Conservation (phyloP, 2,888 invertebrate genomes). For the Cheilosia scutellata region DNA sequence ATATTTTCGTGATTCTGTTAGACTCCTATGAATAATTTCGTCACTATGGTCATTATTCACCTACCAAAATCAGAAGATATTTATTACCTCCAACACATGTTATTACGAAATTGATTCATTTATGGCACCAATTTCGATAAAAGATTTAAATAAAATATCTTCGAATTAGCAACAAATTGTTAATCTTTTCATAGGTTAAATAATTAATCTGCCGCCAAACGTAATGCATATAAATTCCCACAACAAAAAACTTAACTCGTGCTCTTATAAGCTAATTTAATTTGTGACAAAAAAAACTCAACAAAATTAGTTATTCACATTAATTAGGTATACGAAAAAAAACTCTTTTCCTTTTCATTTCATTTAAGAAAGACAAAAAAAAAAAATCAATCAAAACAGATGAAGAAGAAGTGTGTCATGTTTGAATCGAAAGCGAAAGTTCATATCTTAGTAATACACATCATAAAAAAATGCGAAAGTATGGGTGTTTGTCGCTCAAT, state of each 20-base stretch:
- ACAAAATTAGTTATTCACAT: constrained; percentile 22
- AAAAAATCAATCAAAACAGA: constrained; percentile 22
- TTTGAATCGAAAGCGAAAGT: constrained; percentile 70
- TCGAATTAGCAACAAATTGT: constrained; percentile 12
- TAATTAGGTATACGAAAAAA: constrained; percentile 7
- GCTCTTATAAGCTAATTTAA: not conserved
- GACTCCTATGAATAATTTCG: too few species aligned
- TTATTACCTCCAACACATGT: not conserved
- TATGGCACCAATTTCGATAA: constrained; percentile 23
- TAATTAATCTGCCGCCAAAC: constrained; percentile 20
- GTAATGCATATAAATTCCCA: constrained; percentile 5
- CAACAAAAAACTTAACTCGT: not conserved
- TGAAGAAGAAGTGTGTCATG: constrained; percentile 67
- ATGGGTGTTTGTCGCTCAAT: too few species aligned
- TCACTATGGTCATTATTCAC: too few species aligned
- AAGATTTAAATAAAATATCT: constrained; percentile 13
- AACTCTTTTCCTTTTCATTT: constrained; percentile 47
- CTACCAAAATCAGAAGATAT: too few species aligned
- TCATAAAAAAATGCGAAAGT: too few species aligned
- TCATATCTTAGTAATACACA: constrained; percentile 6
- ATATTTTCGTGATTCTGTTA: too few species aligned
- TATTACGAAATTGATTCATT: not conserved
- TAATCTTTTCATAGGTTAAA: not conserved
- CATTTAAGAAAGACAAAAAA: not conserved
- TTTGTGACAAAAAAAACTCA: not conserved